Percentiles rank a stretch among this genome's conserved stretches.
phyloP scores from a whole-genome alignment of 2,888 invertebrate genomes.

The Clivina fossor region DNA sequence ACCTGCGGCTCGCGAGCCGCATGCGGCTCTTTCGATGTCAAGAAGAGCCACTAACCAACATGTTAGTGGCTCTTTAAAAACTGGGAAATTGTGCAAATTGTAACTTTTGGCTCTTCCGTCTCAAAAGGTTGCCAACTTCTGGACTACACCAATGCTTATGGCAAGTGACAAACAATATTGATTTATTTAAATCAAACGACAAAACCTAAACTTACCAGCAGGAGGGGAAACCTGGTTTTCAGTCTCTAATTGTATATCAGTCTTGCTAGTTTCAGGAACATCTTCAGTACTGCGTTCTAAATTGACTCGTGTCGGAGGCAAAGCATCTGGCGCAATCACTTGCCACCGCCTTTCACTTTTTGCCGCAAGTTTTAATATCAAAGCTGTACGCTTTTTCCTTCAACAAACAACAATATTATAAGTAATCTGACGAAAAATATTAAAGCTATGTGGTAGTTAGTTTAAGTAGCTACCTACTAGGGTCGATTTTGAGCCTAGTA shows the following conservation, averaged over 20 bases:
- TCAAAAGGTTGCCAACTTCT: no score
- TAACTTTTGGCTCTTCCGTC: no score
- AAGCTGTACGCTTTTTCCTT: no score
- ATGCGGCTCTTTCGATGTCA: no score
- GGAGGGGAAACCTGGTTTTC: constrained; percentile 6
- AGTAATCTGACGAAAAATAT: constrained; percentile 8
- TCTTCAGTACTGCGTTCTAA: constrained; percentile 9
- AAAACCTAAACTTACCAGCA: neutral
- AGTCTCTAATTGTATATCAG: constrained; percentile 14
- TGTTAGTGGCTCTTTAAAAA: no score
- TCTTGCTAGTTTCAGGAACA: constrained; percentile 15
- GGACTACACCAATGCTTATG: neutral
- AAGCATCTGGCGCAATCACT: no score
- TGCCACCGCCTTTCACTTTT: constrained; percentile 6
- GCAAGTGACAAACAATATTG: neutral
- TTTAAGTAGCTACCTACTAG: constrained; percentile 9
- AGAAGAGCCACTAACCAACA: no score
- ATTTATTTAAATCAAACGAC: neutral
- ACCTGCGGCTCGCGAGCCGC: no score
- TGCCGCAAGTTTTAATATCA: constrained; percentile 11
- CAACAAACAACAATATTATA: constrained; percentile 10
- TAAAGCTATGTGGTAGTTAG: constrained; percentile 13
- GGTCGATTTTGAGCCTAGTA: constrained; percentile 11
- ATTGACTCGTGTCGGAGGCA: constrained; percentile 9
- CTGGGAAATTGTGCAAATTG: no score